These are phyloP conservation scores for Lordiphosa collinella DNA, from an alignment of 1,140 invertebrate species.

Conservation along the genomic window DNA sequence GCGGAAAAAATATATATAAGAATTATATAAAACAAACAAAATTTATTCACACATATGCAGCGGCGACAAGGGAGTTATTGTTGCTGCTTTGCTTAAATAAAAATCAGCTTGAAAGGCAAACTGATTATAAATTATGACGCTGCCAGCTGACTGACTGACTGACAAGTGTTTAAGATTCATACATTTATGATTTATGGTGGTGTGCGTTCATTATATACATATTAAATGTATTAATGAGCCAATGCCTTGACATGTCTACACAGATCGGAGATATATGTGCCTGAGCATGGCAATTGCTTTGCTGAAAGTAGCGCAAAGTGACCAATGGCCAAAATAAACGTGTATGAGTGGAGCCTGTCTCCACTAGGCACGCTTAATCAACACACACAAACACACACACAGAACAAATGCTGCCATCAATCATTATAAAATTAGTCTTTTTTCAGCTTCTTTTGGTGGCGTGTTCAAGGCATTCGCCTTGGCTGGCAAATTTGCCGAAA, in stretches of 20 bases:
- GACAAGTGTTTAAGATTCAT: constrained; percentile 67
- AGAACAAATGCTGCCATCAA: constrained; percentile 50
- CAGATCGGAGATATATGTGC: constrained; percentile 7
- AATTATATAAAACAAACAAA: constrained; percentile 32
- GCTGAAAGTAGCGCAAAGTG: constrained; percentile 37
- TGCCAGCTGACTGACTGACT: constrained; percentile 68
- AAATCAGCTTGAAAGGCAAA: constrained; percentile 60
- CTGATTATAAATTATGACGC: constrained; percentile 74
- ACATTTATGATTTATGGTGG: constrained; percentile 63
- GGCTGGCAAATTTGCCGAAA: constrained; percentile 47
- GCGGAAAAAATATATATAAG: constrained; percentile 47
- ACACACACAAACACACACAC: constrained; percentile 18
- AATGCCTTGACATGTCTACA: constrained; percentile 46
- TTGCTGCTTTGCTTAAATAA: constrained; percentile 10
- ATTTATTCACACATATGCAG: constrained; percentile 50
- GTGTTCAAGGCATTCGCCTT: constrained; percentile 59
- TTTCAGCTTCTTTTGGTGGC: constrained; percentile 28
- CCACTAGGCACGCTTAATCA: constrained; percentile 49
- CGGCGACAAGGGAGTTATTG: constrained; percentile 41
- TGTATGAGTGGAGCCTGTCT: constrained; percentile 6
- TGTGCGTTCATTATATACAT: constrained; percentile 27
- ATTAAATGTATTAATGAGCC: constrained; percentile 36
- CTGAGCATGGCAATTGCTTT: constrained; percentile 13
- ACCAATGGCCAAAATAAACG: not conserved
- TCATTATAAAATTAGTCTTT: constrained; percentile 67